Conservation (phyloP, 1,140 invertebrate species). For the Apis cerana region DNA sequence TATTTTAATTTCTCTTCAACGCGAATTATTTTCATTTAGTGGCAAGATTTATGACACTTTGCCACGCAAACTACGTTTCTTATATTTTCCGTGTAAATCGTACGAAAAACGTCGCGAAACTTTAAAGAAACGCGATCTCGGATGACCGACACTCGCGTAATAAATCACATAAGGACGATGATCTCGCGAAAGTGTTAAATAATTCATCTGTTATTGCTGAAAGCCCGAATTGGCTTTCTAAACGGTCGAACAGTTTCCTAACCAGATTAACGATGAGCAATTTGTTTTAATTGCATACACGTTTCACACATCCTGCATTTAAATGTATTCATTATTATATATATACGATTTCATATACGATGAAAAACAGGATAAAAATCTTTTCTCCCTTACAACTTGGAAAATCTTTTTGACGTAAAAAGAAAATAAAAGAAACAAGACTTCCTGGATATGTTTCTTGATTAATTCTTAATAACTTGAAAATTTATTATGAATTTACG, state of each 20-base stretch:
- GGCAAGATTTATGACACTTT: too few relatives aligned
- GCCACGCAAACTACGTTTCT: too few relatives aligned
- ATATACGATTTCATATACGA: not conserved
- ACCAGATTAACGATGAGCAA: not conserved
- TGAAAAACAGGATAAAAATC: not conserved
- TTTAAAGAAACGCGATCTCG: not conserved
- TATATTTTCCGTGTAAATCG: too few relatives aligned
- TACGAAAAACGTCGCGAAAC: not conserved
- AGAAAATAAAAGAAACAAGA: too few relatives aligned
- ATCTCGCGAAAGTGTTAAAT: constrained; percentile 32
- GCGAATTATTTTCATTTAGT: too few relatives aligned
- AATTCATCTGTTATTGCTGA: constrained; percentile 17
- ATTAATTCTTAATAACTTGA: too few relatives aligned
- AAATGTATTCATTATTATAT: not conserved
- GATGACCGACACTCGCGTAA: not conserved
- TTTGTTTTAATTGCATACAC: not conserved
- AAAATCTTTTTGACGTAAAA: too few relatives aligned
- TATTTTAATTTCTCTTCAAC: too few relatives aligned
- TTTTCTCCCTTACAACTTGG: not conserved
- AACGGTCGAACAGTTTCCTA: constrained; percentile 5
- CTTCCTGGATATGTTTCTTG: too few relatives aligned
- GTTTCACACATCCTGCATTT: not conserved
- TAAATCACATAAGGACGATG: not conserved
- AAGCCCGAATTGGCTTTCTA: constrained; percentile 14
- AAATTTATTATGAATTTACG: too few relatives aligned